Conservation (phyloP, 2,113 vertebrate species). For the Erythrolamprus reginae region DNA sequence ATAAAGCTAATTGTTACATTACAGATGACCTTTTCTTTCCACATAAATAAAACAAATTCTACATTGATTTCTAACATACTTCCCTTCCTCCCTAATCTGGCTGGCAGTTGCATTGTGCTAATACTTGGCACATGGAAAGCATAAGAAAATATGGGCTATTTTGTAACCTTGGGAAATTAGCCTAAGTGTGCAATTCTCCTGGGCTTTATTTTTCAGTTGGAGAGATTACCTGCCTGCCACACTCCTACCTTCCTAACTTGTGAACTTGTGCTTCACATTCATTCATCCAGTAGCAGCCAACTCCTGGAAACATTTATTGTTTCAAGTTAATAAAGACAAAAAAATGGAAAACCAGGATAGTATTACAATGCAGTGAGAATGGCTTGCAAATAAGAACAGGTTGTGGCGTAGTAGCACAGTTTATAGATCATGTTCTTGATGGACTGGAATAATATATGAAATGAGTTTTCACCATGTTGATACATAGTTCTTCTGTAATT, state of each 20-base stretch:
- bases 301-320: background rate
- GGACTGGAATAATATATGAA: background rate
- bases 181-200: background rate
- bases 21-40: background rate
- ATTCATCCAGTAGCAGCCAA: background rate
- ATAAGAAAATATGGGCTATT: background rate
- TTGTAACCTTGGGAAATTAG: background rate
- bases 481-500: background rate
- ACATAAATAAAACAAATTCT: background rate
- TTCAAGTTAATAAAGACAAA: background rate
- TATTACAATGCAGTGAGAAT: background rate
- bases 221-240: background rate
- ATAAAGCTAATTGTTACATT: background rate
- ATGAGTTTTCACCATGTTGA: background rate
- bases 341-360: background rate
- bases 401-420: background rate
- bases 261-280: background rate
- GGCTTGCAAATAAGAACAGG: background rate
- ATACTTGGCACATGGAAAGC: background rate
- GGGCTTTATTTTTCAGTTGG: background rate
- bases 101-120: background rate
- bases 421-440: background rate
- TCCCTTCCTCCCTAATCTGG: background rate
- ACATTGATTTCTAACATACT: background rate
- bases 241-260: background rate